Evolutionary conservation across 2,113 vertebrate species (phyloP).

Genomic region (Aspiorhynchus laticeps): DNA sequence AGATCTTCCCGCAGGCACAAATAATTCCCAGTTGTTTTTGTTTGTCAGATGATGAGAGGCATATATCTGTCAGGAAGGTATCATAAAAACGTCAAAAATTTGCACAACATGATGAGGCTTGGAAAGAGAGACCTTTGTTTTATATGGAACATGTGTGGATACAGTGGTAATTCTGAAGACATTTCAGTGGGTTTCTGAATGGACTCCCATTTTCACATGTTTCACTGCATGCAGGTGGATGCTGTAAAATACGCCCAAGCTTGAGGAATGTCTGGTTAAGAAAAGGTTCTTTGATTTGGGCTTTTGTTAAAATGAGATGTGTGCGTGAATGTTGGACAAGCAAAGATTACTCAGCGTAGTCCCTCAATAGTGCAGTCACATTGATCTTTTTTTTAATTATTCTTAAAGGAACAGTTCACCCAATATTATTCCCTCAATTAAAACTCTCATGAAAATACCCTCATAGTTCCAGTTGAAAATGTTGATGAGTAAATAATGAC

Average conservation of each 20-base stretch:
- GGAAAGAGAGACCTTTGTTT: slow-evolving; percentile 24
- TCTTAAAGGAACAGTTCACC: neutral
- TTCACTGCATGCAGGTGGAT: slow-evolving; percentile 49
- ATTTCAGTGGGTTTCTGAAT: neutral
- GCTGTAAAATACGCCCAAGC: slow-evolving; percentile 46
- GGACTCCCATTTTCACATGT: slow-evolving; percentile 32
- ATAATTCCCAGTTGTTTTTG: slow-evolving; percentile 10
- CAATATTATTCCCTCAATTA: neutral
- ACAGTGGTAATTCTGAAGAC: neutral
- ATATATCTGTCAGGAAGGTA: slow-evolving; percentile 34
- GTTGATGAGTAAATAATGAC: no score
- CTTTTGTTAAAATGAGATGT: slow-evolving; percentile 3
- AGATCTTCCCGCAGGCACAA: neutral
- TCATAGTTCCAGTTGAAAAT: no score
- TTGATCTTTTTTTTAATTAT: neutral
- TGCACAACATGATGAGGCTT: slow-evolving; percentile 3
- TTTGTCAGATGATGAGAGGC: slow-evolving; percentile 30
- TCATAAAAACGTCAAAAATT: slow-evolving; percentile 12
- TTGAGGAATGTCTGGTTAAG: neutral
- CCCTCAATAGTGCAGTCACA: neutral
- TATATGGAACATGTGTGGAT: neutral
- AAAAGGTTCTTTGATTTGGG: neutral
- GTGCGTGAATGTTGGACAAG: neutral
- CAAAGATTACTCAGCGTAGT: neutral
- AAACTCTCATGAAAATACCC: neutral